These are phyloP conservation scores for Baronia brevicornis DNA, from an alignment of 2,888 invertebrate species.

Conservation along the genomic window DNA sequence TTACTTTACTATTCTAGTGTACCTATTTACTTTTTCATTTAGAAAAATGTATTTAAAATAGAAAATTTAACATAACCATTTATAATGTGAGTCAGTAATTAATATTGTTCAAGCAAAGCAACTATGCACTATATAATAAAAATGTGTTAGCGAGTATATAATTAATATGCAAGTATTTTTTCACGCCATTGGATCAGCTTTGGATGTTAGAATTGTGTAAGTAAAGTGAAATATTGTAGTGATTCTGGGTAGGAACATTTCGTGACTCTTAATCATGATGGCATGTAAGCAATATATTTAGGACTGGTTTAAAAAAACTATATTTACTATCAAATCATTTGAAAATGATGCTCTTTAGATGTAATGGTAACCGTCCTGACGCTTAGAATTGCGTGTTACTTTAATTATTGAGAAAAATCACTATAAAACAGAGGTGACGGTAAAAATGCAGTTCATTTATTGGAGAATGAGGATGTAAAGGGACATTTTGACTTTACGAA, in stretches of 20 bases:
- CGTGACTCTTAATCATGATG: slow-evolving; percentile 35
- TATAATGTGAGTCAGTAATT: slow-evolving; percentile 25
- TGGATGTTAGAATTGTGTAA: slow-evolving; percentile 52
- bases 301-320: slow-evolving; percentile 26
- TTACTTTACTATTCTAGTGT: slow-evolving; percentile 18
- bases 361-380: slow-evolving; percentile 25
- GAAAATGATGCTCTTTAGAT: slow-evolving; percentile 16
- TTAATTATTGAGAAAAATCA: too few relatives aligned
- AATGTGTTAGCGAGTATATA: slow-evolving; percentile 27
- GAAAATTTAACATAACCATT: slow-evolving; percentile 12
- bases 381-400: too few relatives aligned
- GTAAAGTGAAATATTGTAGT: slow-evolving; percentile 39
- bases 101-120: slow-evolving; percentile 28
- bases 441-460: too few relatives aligned
- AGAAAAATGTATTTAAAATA: slow-evolving; percentile 32
- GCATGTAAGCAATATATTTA: slow-evolving; percentile 32
- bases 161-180: slow-evolving; percentile 57
- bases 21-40: slow-evolving; percentile 28
- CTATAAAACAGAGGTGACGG: too few relatives aligned
- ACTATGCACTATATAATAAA: slow-evolving; percentile 26
- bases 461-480: too few relatives aligned
- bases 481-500: too few relatives aligned
- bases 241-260: slow-evolving; percentile 39
- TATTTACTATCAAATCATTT: slow-evolving; percentile 16
- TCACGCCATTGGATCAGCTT: slow-evolving; percentile 57